phyloP scores from a whole-genome alignment of 1,140 invertebrate genomes.

The Scaptomyza graminum region DNA sequence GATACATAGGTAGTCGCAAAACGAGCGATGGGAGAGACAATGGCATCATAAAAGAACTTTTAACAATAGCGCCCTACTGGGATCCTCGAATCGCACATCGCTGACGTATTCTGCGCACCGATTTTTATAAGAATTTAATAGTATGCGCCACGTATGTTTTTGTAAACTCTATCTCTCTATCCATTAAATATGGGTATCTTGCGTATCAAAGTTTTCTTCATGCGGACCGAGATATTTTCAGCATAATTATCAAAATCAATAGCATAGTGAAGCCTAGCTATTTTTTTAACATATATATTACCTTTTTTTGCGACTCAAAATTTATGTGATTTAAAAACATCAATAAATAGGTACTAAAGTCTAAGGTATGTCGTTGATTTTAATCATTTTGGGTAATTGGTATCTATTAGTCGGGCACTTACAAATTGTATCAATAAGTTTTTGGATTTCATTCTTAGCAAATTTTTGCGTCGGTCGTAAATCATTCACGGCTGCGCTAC shows the following conservation, averaged over 20 bases:
- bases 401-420: background rate
- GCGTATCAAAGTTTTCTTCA: background rate
- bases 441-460: constrained; percentile 54
- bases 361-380: too few relatives aligned
- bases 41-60: constrained; percentile 57
- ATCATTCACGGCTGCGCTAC: constrained; percentile 48
- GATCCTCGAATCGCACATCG: constrained; percentile 29
- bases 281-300: too few relatives aligned
- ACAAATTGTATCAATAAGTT: constrained; percentile 44
- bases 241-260: too few relatives aligned
- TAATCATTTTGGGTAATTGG: background rate
- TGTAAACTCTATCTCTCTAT: background rate
- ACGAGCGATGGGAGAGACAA: constrained; percentile 26
- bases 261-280: too few relatives aligned
- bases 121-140: constrained; percentile 81
- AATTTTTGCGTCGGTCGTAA: constrained; percentile 29
- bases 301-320: too few relatives aligned
- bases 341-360: too few relatives aligned
- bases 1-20: background rate
- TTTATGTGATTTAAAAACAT: too few relatives aligned
- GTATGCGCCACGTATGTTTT: constrained; percentile 73
- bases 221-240: too few relatives aligned
- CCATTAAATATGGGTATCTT: background rate
- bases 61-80: constrained; percentile 68
- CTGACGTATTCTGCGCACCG: constrained; percentile 55